A percentile compares a stretch with the other conserved stretches of the same genome.
Conservation (phyloP, 2,113 vertebrate species). For the Ornithorhynchus anatinus region DNA sequence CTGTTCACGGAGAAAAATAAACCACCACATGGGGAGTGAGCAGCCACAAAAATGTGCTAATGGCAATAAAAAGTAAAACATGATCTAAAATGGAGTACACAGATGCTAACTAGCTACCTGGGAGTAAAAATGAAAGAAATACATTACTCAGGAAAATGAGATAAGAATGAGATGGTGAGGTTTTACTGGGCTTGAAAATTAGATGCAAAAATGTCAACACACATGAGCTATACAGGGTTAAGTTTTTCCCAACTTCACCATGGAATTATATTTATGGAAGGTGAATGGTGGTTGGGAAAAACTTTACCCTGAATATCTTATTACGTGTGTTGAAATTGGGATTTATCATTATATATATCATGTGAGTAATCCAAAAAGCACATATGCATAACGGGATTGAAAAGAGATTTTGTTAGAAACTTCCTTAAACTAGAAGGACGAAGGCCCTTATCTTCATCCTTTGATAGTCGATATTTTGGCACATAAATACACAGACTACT, state of each 20-base stretch:
- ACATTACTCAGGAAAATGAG: neutral
- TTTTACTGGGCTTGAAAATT: neutral
- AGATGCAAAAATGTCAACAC: neutral
- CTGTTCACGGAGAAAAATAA: neutral
- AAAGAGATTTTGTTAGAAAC: neutral
- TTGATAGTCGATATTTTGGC: too few relatives aligned
- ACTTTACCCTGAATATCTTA: too few relatives aligned
- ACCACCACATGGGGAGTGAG: neutral
- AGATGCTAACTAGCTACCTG: neutral
- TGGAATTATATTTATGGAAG: too few relatives aligned
- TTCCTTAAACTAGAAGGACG: neutral
- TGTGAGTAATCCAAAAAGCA: rapidly evolving
- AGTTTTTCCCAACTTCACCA: too few relatives aligned
- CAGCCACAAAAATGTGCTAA: rapidly evolving
- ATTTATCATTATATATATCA: rapidly evolving
- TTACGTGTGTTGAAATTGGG: too few relatives aligned
- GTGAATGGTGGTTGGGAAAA: too few relatives aligned
- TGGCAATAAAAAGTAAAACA: neutral
- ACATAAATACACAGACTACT: too few relatives aligned
- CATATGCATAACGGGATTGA: rapidly evolving
- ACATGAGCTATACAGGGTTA: neutral
- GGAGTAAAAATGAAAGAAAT: neutral
- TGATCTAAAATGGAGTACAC: rapidly evolving
- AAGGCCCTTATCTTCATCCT: rapidly evolving
- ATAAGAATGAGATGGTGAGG: neutral